Percentiles rank a stretch among this genome's conserved stretches.
Conservation (phyloP, 2,888 invertebrate species). For the Pteria penguin region DNA sequence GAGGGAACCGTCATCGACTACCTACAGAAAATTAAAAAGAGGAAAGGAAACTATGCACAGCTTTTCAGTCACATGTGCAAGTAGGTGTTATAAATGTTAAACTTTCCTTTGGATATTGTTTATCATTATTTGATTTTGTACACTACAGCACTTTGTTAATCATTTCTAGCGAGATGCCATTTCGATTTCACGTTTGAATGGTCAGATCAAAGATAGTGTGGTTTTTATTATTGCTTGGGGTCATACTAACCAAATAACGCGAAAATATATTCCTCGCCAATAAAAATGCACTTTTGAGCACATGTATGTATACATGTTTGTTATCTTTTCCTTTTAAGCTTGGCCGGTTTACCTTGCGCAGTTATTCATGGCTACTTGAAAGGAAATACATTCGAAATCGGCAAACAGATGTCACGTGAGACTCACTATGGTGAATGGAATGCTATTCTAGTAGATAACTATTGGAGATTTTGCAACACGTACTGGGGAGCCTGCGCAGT, state of each 20-base stretch:
- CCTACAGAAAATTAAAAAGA: constrained; percentile 68
- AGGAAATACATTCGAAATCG: constrained; percentile 74
- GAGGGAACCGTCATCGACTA: constrained; percentile 66
- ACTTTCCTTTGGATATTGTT: too few relatives aligned
- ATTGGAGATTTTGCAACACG: constrained; percentile 75
- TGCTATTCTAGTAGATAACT: constrained; percentile 68
- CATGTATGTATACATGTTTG: too few relatives aligned
- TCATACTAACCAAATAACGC: too few relatives aligned
- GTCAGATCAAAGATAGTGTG: too few relatives aligned
- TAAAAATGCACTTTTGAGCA: too few relatives aligned
- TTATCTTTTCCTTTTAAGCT: constrained; percentile 58
- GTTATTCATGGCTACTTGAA: constrained; percentile 73
- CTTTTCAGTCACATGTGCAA: constrained; percentile 68
- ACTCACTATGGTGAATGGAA: constrained; percentile 76
- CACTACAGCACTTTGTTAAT: too few relatives aligned
- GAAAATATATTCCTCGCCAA: too few relatives aligned
- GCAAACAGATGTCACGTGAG: constrained; percentile 64
- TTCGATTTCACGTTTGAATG: too few relatives aligned
- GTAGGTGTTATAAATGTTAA: constrained; percentile 59
- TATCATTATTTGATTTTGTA: too few relatives aligned
- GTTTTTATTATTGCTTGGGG: too few relatives aligned
- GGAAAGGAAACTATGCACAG: constrained; percentile 73
- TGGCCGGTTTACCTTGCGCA: constrained; percentile 68
- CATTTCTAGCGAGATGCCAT: too few relatives aligned
- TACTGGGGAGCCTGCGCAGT: constrained; percentile 74